Evolutionary conservation across 2,113 vertebrate species (phyloP).

Genomic region (Mustelus asterias): DNA sequence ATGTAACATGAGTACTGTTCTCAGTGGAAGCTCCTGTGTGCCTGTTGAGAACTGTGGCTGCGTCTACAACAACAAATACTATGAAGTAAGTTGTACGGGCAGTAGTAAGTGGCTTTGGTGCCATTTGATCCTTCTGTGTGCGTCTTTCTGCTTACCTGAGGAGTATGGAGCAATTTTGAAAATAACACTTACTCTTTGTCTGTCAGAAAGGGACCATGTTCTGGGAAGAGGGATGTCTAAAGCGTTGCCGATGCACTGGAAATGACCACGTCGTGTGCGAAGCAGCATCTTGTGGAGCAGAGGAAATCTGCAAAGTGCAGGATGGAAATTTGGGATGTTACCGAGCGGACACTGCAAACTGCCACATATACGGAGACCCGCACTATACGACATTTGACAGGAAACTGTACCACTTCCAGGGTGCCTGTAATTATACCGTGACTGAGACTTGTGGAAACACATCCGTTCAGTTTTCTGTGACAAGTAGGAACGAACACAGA

Average conservation of each 20-base stretch:
- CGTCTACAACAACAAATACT: constrained; percentile 55
- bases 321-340: constrained; percentile 60
- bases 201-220: constrained; percentile 56
- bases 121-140: too few relatives aligned
- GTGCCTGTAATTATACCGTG: constrained; percentile 72
- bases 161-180: neutral
- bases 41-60: constrained; percentile 58
- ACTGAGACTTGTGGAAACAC: constrained; percentile 59
- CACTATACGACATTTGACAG: constrained; percentile 79
- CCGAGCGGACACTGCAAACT: constrained; percentile 54
- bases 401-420: constrained; percentile 67
- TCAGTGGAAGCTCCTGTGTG: constrained; percentile 58
- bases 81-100: constrained; percentile 41
- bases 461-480: constrained; percentile 58
- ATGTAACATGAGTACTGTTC: constrained; percentile 57
- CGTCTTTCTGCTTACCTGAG: neutral
- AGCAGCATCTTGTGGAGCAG: constrained; percentile 48
- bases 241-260: constrained; percentile 59
- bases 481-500: constrained; percentile 58
- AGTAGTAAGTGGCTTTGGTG: too few relatives aligned
- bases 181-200: neutral
- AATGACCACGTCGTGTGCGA: constrained; percentile 51
- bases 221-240: constrained; percentile 55
- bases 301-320: constrained; percentile 62
- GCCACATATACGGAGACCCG: constrained; percentile 72